Base-by-base conservation (phyloP, 2,888 invertebrate genomes). In the Pocota personata region DNA sequence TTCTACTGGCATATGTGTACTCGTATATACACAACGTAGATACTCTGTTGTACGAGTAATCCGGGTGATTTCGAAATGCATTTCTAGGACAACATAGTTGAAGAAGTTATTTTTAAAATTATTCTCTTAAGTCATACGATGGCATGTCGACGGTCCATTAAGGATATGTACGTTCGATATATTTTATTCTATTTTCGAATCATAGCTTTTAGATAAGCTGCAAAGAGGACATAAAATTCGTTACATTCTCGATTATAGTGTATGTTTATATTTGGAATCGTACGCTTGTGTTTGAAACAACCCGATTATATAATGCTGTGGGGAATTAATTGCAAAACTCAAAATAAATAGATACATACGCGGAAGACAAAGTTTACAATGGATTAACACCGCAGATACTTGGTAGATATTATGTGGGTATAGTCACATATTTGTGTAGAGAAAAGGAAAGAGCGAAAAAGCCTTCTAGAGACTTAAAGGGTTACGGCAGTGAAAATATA, bases 71-170 rank as follows among this genome's bases (percentile, higher is more conserved):
- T n/a, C 37, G 66, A 55, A 72, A 30, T 78, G 78, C 78, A 83
- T 77, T 71, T 60, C 46, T 35, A 21, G 37, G 48, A 67, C 57
- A 60, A 72, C 52, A 35, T 66, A 46, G 46, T 52, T 62, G 48
- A 58, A 46, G 43, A 62, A 67, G 78, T 55, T 83, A 83, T 83
- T 83, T 83, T 78, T 58, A 72, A 78, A 67, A 60, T 66, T 73
- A 83, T 78, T 58, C 30, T 52, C 48, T 72, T 57, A 72, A 52
- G 82, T 60, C 82, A 83, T 78, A 73, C 78, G 43, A 73, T 83
- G 46, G 64, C 78, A 64, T 78, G 82, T 73, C 60, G 52, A 24
- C n/a, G 46, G 43, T 52, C 73, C 78, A 62, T 83, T 83, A 83
- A 60, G 72, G 60, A 78, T 73, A 77, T 32, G n/a, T 48, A 30